Percentiles rank a stretch among this genome's conserved stretches.
Conservation (phyloP, 2,797 vertebrate genomes). For the Macropus fuliginosus region DNA sequence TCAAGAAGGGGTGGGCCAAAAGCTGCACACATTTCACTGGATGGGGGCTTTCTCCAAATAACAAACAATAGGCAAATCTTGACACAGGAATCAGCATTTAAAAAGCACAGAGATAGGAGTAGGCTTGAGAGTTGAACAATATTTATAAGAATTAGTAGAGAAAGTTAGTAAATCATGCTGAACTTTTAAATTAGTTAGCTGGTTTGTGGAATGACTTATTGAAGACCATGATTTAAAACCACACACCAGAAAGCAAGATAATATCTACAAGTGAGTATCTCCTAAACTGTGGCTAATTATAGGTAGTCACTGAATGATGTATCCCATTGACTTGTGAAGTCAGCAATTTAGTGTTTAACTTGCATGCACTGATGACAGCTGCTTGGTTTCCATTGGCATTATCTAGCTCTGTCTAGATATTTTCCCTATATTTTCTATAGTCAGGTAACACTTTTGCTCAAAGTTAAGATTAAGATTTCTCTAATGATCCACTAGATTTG, state of each 20-base stretch:
- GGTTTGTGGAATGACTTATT: not conserved
- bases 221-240: not conserved
- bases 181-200: not conserved
- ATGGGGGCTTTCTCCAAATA: not conserved
- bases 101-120: not conserved
- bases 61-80: not conserved
- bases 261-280: not conserved
- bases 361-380: not conserved
- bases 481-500: not conserved
- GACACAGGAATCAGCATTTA: not conserved
- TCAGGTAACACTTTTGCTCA: not conserved
- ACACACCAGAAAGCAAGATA: not conserved
- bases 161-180: not conserved
- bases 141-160: not conserved
- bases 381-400: not conserved
- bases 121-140: not conserved
- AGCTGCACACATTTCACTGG: not conserved
- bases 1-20: not conserved
- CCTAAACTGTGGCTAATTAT: not conserved
- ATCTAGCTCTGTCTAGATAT: not conserved
- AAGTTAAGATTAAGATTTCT: not conserved
- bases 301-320: not conserved
- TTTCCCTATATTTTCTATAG: not conserved
- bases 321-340: not conserved
- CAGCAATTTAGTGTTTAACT: not conserved